phyloP scores from a whole-genome alignment of 2,888 invertebrate species.

The Hypena proboscidalis region DNA sequence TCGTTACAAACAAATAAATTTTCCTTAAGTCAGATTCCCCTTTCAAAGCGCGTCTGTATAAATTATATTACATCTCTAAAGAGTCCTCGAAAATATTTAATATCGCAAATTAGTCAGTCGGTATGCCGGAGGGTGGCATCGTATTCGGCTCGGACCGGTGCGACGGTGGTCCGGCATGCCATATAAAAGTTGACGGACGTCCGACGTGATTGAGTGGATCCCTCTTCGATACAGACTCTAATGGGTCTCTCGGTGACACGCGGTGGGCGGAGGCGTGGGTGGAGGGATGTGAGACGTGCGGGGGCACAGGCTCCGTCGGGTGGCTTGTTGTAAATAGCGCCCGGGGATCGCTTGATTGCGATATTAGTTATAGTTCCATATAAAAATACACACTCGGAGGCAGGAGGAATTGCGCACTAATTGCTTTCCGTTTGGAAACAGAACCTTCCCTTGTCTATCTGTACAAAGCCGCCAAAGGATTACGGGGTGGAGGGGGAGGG shows the following conservation, averaged over 20 bases:
- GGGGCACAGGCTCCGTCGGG: slow-evolving; percentile 51
- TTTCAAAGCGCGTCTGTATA: slow-evolving; percentile 19
- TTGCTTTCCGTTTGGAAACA: slow-evolving; percentile 15
- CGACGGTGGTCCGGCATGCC: slow-evolving; percentile 46
- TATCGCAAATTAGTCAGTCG: slow-evolving; percentile 56
- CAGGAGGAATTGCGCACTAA: slow-evolving; percentile 11
- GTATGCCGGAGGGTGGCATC: slow-evolving; percentile 47
- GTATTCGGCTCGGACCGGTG: slow-evolving; percentile 57
- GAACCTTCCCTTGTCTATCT: slow-evolving; percentile 7
- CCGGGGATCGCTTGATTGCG: slow-evolving; percentile 63
- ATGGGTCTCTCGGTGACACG: slow-evolving; percentile 64
- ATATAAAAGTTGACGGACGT: slow-evolving; percentile 75
- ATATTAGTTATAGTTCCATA: slow-evolving; percentile 52
- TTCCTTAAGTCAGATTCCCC: slow-evolving; percentile 6
- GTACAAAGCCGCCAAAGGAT: slow-evolving; percentile 14
- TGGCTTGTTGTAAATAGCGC: slow-evolving; percentile 60
- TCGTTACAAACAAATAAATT: slow-evolving; percentile 13
- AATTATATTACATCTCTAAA: slow-evolving; percentile 30
- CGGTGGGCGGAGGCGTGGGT: slow-evolving; percentile 29
- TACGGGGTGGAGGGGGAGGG: slow-evolving; percentile 11
- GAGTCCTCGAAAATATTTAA: slow-evolving; percentile 39
- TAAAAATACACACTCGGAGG: slow-evolving; percentile 9
- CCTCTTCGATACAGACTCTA: slow-evolving; percentile 70
- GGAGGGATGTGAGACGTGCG: slow-evolving; percentile 42
- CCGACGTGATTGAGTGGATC: slow-evolving; percentile 75